Conservation (phyloP, 2,888 invertebrate genomes). For the Nomada goodeniana region DNA sequence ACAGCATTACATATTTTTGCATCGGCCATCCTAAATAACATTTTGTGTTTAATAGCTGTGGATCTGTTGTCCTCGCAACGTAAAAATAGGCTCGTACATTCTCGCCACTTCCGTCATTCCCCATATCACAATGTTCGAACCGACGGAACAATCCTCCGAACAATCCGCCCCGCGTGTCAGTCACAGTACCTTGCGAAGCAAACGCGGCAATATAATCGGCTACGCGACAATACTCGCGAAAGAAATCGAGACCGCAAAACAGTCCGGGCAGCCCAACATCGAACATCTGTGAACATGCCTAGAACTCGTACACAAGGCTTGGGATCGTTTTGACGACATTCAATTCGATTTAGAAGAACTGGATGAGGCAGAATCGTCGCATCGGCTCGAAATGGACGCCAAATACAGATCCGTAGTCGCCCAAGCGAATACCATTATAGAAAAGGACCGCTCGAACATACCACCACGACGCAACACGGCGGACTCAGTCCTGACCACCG, state of each 20-base stretch:
- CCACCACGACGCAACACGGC: not conserved
- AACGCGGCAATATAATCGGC: not conserved
- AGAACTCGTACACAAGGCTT: too few relatives aligned
- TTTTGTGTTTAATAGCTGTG: not conserved
- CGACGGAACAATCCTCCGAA: too few relatives aligned
- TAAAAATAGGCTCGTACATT: not conserved
- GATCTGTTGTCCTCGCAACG: not conserved
- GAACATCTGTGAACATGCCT: not conserved
- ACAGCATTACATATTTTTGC: conserved; percentile 32
- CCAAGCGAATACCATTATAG: not conserved
- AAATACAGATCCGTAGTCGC: not conserved
- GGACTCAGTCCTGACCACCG: not conserved
- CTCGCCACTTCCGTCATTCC: not conserved
- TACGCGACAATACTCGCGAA: not conserved
- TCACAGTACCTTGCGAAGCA: not conserved
- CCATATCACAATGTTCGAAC: not conserved
- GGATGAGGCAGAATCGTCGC: not conserved
- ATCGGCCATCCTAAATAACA: conserved; percentile 32
- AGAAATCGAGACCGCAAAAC: not conserved
- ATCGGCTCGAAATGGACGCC: not conserved
- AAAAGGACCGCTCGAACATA: not conserved
- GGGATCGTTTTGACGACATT: not conserved
- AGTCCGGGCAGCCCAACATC: not conserved
- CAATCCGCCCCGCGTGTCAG: not conserved
- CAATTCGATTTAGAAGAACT: not conserved